Evolutionary conservation across 2,113 vertebrate genomes (phyloP).

Genomic region (Edolisoma coerulescens): DNA sequence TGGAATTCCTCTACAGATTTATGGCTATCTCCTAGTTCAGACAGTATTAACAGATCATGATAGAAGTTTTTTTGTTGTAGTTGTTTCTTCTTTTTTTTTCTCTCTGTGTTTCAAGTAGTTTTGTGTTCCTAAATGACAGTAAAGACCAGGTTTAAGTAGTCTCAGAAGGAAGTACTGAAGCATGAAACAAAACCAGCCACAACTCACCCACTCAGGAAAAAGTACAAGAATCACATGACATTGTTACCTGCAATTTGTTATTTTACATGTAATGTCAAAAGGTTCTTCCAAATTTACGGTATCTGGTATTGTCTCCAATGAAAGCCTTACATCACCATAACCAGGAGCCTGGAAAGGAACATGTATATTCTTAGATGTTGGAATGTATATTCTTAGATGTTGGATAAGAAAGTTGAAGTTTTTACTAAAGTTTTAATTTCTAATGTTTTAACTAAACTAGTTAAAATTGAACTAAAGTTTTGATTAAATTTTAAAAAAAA

Average conservation of each 20-base stretch:
- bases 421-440: not conserved
- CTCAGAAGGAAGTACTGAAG: not conserved
- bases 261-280: conserved; percentile 96
- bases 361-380: too few species aligned
- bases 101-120: not conserved
- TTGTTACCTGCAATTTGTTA: conserved; percentile 99
- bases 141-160: not conserved
- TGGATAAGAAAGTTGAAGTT: not conserved
- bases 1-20: not conserved
- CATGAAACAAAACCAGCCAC: not conserved
- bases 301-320: conserved; percentile 94
- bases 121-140: not conserved
- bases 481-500: too few species aligned
- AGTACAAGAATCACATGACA: not conserved
- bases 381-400: not conserved
- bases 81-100: not conserved
- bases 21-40: not conserved
- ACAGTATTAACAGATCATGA: not conserved
- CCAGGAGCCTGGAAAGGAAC: conserved; percentile 85
- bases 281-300: conserved; percentile 95
- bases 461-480: too few species aligned
- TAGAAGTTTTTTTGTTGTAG: not conserved
- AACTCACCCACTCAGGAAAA: not conserved
- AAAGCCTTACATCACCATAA: conserved; percentile 93
- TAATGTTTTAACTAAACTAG: too few species aligned